A percentile compares a stretch with the other conserved stretches of the same genome.
phyloP scores from a whole-genome alignment of 2,888 invertebrate genomes.

The Drosophila longiperda region DNA sequence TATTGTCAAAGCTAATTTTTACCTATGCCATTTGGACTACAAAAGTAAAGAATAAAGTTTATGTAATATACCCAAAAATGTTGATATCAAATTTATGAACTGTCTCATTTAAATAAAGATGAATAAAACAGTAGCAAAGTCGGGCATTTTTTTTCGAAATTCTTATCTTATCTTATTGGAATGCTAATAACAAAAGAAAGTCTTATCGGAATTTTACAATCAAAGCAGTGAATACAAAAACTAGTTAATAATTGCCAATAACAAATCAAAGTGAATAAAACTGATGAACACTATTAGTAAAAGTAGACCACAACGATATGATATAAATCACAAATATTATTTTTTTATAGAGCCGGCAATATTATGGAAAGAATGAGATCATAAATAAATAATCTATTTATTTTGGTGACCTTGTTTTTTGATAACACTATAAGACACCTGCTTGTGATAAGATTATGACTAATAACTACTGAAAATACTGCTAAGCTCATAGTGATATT shows the following conservation, averaged over 20 bases:
- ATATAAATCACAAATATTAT: not conserved
- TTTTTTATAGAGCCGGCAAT: not conserved
- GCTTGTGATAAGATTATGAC: constrained; percentile 51
- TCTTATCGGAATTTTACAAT: constrained; percentile 56
- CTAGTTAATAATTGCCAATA: constrained; percentile 49
- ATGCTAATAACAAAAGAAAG: constrained; percentile 65
- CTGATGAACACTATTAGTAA: not conserved
- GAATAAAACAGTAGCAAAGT: constrained; percentile 51
- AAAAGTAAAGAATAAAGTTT: not conserved
- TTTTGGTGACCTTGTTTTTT: constrained; percentile 63
- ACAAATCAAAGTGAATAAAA: not conserved
- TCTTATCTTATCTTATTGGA: constrained; percentile 62
- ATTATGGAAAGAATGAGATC: not conserved
- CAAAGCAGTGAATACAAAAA: constrained; percentile 40
- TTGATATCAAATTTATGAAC: not conserved
- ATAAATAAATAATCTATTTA: not conserved
- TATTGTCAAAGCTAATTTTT: not conserved
- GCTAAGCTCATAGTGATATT: constrained; percentile 21
- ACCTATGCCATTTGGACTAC: too few relatives aligned
- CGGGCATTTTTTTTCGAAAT: constrained; percentile 13
- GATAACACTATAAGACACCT: constrained; percentile 33
- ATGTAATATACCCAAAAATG: not conserved
- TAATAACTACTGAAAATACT: constrained; percentile 27
- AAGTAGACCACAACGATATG: not conserved
- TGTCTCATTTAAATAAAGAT: constrained; percentile 53